Conservation (phyloP, 2,888 invertebrate genomes). For the Pandemis cinnamomeana region DNA sequence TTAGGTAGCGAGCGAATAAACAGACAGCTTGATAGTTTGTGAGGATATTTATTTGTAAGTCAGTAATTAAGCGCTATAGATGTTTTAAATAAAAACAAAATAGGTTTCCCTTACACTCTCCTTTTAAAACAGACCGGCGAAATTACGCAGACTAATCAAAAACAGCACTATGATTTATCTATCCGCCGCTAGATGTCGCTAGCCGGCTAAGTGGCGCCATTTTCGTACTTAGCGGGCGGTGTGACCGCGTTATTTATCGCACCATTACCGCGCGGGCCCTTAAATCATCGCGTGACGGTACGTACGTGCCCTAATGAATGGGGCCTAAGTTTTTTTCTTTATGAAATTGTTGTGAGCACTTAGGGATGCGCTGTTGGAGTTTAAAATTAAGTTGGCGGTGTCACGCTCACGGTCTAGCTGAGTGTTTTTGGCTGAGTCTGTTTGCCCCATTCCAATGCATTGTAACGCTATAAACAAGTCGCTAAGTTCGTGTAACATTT, state of each 20-base stretch:
- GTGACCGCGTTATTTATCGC: conserved; percentile 83
- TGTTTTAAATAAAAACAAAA: background rate
- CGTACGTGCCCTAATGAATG: conserved; percentile 79
- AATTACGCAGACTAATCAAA: conserved; percentile 57
- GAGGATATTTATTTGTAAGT: background rate
- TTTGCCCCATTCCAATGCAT: no score
- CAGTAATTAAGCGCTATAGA: background rate
- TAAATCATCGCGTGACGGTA: conserved; percentile 84
- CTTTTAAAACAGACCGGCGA: conserved; percentile 39
- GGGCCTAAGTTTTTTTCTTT: conserved; percentile 72
- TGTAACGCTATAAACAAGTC: no score
- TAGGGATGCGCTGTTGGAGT: conserved; percentile 68
- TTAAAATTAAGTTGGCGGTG: conserved; percentile 3
- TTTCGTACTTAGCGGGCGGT: conserved; percentile 71
- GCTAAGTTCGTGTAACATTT: no score
- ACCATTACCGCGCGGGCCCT: conserved; percentile 79
- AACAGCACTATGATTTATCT: conserved; percentile 61
- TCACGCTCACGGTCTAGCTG: no score
- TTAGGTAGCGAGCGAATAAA: background rate
- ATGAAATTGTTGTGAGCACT: conserved; percentile 80
- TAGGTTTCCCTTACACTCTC: background rate
- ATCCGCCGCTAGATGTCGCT: conserved; percentile 71
- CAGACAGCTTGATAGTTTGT: background rate
- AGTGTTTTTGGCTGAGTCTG: no score
- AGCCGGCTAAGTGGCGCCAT: conserved; percentile 73